These are phyloP conservation scores for Portevinia maculata DNA, from an alignment of 2,888 invertebrate genomes.

Conservation along the genomic window DNA sequence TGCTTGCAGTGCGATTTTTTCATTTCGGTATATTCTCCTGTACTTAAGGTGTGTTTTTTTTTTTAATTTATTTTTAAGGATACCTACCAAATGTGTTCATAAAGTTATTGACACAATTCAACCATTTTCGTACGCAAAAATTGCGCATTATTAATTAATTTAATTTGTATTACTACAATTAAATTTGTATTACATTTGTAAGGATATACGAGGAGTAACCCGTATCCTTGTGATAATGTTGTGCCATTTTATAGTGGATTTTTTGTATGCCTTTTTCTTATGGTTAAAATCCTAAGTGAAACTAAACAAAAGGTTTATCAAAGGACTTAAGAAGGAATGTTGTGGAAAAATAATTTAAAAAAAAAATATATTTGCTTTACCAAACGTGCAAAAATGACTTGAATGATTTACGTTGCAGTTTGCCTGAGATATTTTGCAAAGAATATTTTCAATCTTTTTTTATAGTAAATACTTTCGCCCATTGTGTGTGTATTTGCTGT, in stretches of 20 bases:
- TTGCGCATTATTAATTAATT: conserved; percentile 36
- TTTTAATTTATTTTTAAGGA: background rate
- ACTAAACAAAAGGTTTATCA: conserved; percentile 14
- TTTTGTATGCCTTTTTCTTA: background rate
- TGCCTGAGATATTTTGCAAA: conserved; percentile 4
- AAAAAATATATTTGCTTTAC: conserved; percentile 2
- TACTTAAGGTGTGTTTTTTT: conserved; percentile 32
- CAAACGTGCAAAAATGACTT: background rate
- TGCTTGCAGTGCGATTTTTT: conserved; percentile 23
- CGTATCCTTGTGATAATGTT: background rate
- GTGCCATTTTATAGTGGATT: conserved; percentile 1
- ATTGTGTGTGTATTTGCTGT: background rate
- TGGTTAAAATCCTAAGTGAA: conserved; percentile 13
- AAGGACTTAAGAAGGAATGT: no score
- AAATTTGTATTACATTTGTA: no score
- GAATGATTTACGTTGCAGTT: conserved; percentile 3
- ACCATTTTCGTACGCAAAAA: conserved; percentile 37
- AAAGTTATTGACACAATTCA: conserved; percentile 29
- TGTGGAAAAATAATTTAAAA: conserved; percentile 31
- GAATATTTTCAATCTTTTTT: conserved; percentile 1
- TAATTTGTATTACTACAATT: conserved; percentile 38
- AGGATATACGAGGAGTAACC: conserved; percentile 5
- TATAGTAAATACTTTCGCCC: conserved; percentile 7
- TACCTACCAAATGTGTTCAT: conserved; percentile 39
- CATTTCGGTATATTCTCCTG: conserved; percentile 3